phyloP scores from a whole-genome alignment of 1,140 invertebrate genomes.

The Lepidurus apus region DNA sequence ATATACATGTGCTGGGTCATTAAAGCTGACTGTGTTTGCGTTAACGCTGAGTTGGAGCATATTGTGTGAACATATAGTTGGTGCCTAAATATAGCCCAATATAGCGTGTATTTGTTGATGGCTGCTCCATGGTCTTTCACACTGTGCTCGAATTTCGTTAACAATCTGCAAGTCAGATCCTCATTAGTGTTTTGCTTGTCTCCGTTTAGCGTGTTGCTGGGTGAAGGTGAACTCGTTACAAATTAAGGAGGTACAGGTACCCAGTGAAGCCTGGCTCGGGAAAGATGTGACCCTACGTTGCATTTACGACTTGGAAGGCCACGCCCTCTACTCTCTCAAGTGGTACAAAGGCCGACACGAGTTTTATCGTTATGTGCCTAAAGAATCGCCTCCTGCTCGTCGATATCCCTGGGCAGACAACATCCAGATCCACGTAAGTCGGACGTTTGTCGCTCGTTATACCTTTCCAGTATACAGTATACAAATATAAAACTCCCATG shows the following conservation, averaged over 20 bases:
- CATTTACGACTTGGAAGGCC: constrained; percentile 63
- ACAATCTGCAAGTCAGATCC: neutral
- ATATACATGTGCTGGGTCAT: too few species aligned
- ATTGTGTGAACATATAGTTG: too few species aligned
- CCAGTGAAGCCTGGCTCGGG: constrained; percentile 53
- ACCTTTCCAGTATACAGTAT: neutral
- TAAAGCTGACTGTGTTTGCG: too few species aligned
- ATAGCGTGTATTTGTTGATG: too few species aligned
- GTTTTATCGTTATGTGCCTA: constrained; percentile 32
- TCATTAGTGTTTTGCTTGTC: neutral
- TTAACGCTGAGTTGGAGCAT: too few species aligned
- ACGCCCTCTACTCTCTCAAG: constrained; percentile 67
- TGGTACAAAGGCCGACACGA: constrained; percentile 68
- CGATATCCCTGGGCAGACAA: constrained; percentile 29
- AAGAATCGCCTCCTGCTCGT: constrained; percentile 24
- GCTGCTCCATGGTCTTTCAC: neutral
- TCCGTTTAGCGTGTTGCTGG: constrained; percentile 12
- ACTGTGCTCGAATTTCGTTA: neutral
- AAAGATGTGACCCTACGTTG: constrained; percentile 61
- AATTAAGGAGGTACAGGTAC: constrained; percentile 31
- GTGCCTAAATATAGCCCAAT: too few species aligned
- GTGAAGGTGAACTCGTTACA: constrained; percentile 29
- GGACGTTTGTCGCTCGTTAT: neutral
- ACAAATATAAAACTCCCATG: constrained; percentile 18
- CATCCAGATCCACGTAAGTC: constrained; percentile 31